These are phyloP conservation scores for Thunnus thynnus DNA, from an alignment of 2,113 vertebrate species.

Conservation along the genomic window DNA sequence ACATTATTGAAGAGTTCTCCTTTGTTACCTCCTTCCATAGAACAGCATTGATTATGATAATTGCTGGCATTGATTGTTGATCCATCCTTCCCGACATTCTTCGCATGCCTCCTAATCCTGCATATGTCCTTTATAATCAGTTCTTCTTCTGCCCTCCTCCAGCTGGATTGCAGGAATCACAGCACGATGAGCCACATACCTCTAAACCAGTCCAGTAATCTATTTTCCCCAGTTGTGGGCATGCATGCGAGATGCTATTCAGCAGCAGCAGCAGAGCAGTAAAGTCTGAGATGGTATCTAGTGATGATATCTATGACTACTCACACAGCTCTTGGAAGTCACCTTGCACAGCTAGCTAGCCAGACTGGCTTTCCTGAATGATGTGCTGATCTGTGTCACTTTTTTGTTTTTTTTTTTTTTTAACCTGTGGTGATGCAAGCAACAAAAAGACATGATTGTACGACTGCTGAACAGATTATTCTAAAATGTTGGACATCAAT, in stretches of 20 bases:
- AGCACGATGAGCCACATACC: constrained; percentile 16
- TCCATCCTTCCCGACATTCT: neutral
- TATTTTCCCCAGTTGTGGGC: constrained; percentile 28
- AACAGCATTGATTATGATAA: constrained; percentile 4
- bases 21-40: too few species aligned
- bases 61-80: constrained; percentile 21
- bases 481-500: too few species aligned
- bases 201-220: constrained; percentile 54
- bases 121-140: constrained; percentile 30
- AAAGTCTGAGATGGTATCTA: constrained; percentile 64
- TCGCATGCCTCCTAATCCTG: neutral
- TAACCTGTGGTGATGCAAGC: constrained; percentile 3
- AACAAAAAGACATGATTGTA: neutral
- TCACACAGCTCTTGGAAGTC: constrained; percentile 53
- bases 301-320: constrained; percentile 51
- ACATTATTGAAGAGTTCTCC: too few species aligned
- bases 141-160: constrained; percentile 31
- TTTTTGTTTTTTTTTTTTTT: neutral
- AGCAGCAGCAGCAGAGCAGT: constrained; percentile 49
- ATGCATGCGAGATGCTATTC: constrained; percentile 38
- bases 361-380: constrained; percentile 18
- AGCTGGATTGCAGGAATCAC: constrained; percentile 31
- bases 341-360: constrained; percentile 68
- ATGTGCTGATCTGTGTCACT: constrained; percentile 30
- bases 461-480: neutral